Evolutionary conservation across 2,888 invertebrate genomes (phyloP).

Genomic region (Hypselothyrea guttata): DNA sequence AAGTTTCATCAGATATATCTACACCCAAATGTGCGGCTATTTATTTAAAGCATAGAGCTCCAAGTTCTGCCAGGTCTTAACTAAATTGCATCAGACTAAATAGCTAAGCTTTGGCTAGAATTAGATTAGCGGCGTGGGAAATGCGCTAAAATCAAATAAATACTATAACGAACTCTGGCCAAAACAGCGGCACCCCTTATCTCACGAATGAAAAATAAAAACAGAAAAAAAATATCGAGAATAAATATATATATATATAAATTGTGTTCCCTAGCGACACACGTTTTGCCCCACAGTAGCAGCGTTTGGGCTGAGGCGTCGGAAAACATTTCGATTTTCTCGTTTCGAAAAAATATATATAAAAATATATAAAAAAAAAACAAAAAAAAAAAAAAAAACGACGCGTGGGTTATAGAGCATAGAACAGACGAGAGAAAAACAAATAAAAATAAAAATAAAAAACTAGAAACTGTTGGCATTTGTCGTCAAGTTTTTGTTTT

Average conservation of each 20-base stretch:
- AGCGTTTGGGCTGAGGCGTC: not conserved
- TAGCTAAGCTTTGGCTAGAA: not conserved
- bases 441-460: not conserved
- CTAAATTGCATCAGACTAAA: too few species aligned
- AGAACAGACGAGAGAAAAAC: not conserved
- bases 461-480: slow-evolving; percentile 22
- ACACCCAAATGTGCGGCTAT: too few species aligned
- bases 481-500: too few species aligned
- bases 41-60: too few species aligned
- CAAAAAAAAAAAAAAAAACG: not conserved
- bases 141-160: too few species aligned
- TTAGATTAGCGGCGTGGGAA: too few species aligned
- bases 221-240: too few species aligned
- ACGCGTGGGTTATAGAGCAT: slow-evolving; percentile 37
- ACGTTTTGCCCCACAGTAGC: slow-evolving; percentile 11
- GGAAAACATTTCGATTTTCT: slow-evolving; percentile 23
- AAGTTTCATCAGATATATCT: too few species aligned
- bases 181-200: slow-evolving; percentile 21
- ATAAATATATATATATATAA: not conserved
- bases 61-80: too few species aligned
- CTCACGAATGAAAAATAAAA: too few species aligned
- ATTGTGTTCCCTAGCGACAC: slow-evolving; percentile 24
- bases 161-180: too few species aligned
- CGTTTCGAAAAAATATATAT: slow-evolving; percentile 3
- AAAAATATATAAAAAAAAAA: not conserved